Conservation (phyloP, 2,888 invertebrate species). For the Anarsia innoxiella region DNA sequence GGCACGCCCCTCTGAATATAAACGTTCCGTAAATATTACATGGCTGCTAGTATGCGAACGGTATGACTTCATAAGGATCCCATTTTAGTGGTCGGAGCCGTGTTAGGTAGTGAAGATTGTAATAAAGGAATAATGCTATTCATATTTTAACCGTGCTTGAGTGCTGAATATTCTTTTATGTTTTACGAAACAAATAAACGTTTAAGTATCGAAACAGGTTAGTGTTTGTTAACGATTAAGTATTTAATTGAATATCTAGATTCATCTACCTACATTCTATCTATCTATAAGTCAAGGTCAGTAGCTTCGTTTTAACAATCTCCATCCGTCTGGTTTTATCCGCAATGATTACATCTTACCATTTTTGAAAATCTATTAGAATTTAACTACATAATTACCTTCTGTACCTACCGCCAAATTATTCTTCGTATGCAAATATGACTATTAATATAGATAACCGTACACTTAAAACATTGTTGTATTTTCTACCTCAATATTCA, state of each 20-base stretch:
- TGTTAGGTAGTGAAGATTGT: slow-evolving; percentile 7
- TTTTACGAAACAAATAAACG: background rate
- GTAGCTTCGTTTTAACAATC: too few species aligned
- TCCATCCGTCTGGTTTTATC: too few species aligned
- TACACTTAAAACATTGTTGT: slow-evolving; percentile 13
- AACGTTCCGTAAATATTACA: slow-evolving; percentile 50
- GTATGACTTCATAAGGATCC: slow-evolving; percentile 16
- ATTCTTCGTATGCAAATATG: slow-evolving; percentile 1
- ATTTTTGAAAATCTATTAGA: too few species aligned
- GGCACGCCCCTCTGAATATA: slow-evolving; percentile 57
- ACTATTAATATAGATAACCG: slow-evolving; percentile 1
- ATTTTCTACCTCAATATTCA: too few species aligned
- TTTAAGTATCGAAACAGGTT: background rate
- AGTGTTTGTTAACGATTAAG: background rate
- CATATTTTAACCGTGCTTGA: slow-evolving; percentile 4
- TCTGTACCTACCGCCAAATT: background rate
- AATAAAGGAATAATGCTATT: slow-evolving; percentile 5
- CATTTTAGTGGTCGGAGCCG: slow-evolving; percentile 13
- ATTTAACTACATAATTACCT: too few species aligned
- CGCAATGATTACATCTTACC: too few species aligned
- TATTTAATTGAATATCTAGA: too few species aligned
- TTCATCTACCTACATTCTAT: too few species aligned
- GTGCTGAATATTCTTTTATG: slow-evolving; percentile 2
- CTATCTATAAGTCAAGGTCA: too few species aligned
- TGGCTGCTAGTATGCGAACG: slow-evolving; percentile 32